Evolutionary conservation across 2,888 invertebrate species (phyloP).

Genomic region (Apamea monoglypha): DNA sequence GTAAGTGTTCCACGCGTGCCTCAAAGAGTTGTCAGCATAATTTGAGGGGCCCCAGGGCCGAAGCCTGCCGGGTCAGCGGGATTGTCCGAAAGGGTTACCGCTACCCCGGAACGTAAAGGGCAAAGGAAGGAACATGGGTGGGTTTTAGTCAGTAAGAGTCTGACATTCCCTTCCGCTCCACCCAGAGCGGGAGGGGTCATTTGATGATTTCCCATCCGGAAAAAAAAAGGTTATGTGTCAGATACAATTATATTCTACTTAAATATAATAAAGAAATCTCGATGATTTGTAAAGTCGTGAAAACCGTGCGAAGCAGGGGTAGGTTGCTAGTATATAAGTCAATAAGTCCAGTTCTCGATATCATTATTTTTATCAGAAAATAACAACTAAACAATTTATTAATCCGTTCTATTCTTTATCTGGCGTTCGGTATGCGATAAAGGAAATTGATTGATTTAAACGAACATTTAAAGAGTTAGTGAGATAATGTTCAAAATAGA

Average conservation of each 20-base stretch:
- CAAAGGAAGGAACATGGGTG: too few relatives aligned
- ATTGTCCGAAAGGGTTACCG: too few relatives aligned
- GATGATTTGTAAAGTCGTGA: not conserved
- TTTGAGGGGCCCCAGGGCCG: too few relatives aligned
- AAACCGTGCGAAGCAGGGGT: not conserved
- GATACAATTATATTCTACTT: not conserved
- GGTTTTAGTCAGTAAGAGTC: too few relatives aligned
- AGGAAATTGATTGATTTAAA: not conserved
- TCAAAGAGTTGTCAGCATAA: too few relatives aligned
- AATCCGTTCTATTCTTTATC: slow-evolving; percentile 3
- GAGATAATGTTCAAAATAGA: not conserved
- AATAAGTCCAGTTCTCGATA: slow-evolving; percentile 12
- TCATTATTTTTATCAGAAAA: slow-evolving; percentile 2
- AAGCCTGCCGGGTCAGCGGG: too few relatives aligned
- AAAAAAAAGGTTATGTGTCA: not conserved
- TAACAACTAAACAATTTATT: slow-evolving; percentile 5
- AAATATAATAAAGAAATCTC: not conserved
- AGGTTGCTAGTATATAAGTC: not conserved
- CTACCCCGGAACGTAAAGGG: too few relatives aligned
- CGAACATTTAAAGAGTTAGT: not conserved
- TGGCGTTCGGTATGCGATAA: not conserved
- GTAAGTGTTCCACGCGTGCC: too few relatives aligned
- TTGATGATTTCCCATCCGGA: too few relatives aligned
- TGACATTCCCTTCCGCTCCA: too few relatives aligned
- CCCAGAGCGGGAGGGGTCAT: too few relatives aligned